phyloP scores from a whole-genome alignment of 1,140 invertebrate species.

The Drosophila ficusphila region DNA sequence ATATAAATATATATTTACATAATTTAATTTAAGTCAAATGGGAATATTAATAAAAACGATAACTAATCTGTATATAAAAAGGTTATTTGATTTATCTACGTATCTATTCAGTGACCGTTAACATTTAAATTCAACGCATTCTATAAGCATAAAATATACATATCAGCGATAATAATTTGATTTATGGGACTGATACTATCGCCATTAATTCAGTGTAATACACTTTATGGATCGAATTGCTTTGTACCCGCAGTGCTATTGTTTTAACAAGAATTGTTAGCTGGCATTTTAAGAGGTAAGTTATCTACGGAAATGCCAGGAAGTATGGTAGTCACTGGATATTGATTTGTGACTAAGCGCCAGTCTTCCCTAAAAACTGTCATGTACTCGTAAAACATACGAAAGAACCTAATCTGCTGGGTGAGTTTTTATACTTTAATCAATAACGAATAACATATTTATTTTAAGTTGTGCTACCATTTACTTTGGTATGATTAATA shows the following conservation, averaged over 20 bases:
- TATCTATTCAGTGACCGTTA: not conserved
- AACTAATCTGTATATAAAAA: slow-evolving; percentile 58
- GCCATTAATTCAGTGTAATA: not conserved
- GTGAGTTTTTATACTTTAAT: too few relatives aligned
- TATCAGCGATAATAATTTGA: not conserved
- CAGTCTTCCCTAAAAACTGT: not conserved
- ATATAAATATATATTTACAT: slow-evolving; percentile 67
- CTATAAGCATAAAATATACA: not conserved
- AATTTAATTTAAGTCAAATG: slow-evolving; percentile 76
- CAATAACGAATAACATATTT: too few relatives aligned
- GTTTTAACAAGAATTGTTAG: not conserved
- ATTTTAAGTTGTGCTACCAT: too few relatives aligned
- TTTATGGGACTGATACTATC: slow-evolving; percentile 6
- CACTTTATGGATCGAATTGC: slow-evolving; percentile 11
- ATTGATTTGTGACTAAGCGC: slow-evolving; percentile 1
- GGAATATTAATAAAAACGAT: slow-evolving; percentile 79
- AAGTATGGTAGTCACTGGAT: not conserved
- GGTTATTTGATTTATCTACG: not conserved
- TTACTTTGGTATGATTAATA: too few relatives aligned
- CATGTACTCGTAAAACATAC: too few relatives aligned
- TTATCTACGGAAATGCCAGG: slow-evolving; percentile 6
- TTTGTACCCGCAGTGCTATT: slow-evolving; percentile 11
- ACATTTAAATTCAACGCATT: not conserved
- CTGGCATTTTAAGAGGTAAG: not conserved
- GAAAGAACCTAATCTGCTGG: too few relatives aligned